These are phyloP conservation scores for Trematocara stigmaticum DNA, from an alignment of 2,113 vertebrate species.

Conservation along the genomic window DNA sequence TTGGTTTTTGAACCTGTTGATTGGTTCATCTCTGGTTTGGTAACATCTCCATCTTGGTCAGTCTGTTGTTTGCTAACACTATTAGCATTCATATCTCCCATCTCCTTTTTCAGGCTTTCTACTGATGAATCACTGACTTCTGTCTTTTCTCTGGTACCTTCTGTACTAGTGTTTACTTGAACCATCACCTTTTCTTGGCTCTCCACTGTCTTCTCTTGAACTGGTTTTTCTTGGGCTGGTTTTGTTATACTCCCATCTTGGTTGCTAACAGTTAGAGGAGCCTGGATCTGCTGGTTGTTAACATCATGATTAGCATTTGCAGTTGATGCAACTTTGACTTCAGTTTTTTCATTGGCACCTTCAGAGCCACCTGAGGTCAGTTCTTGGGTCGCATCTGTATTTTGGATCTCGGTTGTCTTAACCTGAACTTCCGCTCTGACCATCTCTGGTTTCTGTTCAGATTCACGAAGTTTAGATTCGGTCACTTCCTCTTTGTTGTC, in stretches of 20 bases:
- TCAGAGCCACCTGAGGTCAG: not conserved
- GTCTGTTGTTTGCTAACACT: too few relatives aligned
- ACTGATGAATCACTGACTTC: too few relatives aligned
- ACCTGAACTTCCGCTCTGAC: not conserved
- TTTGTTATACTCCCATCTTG: not conserved
- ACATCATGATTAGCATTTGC: not conserved
- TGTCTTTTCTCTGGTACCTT: too few relatives aligned
- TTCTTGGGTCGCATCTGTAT: not conserved
- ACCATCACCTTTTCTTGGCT: too few relatives aligned
- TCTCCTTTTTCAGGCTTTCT: too few relatives aligned
- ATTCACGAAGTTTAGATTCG: not conserved
- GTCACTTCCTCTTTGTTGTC: not conserved
- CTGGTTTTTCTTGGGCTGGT: too few relatives aligned
- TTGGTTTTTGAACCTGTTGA: too few relatives aligned
- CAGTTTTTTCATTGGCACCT: not conserved
- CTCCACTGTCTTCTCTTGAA: too few relatives aligned
- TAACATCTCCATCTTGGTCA: too few relatives aligned
- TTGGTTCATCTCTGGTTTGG: too few relatives aligned
- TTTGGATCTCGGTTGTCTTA: not conserved
- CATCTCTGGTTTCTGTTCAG: not conserved
- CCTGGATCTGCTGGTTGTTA: not conserved
- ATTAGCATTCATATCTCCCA: too few relatives aligned
- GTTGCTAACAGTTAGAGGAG: rapidly evolving
- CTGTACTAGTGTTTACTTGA: too few relatives aligned
- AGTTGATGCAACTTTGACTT: not conserved